Base-by-base conservation (phyloP, 2,888 invertebrate genomes). In the Ormyrus nitidulus region DNA sequence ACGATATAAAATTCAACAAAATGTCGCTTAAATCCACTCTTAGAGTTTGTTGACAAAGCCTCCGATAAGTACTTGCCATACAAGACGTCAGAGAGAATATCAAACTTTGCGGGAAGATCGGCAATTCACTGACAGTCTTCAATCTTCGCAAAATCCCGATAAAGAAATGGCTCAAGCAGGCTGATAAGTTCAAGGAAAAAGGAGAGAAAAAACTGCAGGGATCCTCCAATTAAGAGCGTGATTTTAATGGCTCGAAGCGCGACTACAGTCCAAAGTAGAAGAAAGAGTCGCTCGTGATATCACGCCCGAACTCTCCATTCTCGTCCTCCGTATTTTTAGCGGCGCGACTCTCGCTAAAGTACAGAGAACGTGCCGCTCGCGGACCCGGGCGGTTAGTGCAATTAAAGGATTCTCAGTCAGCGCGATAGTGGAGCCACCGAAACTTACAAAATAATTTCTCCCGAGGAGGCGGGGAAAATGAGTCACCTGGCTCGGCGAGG, bases 361-460 rank as follows among this genome's bases (percentile, higher is more conserved):
- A 44, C n/a, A 19, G 48, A 51, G 69, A 64, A 76, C 76, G 76
- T 79, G 74, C 69, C 59, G 68, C 6, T n/a, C 58, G 75, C 19
- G 6, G 48, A 48, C 59, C 49, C 9, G 58, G 48, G 34, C 49
- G 44, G 59, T 46, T 59, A 56, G 19, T 51, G 68, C 72, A 76
- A 80, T 74, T 74, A 74, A 69, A 68, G 68, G 56, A 76, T 79
- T 79, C 75, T 65, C 75, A 79, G 65, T 79, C 79, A 64, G 75
- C 51, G 72, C 71, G 73, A 34, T 71, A 72, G 68, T 71, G 59
- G 49, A 69, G 11, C 53, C 65, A 71, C 69, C 73, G 80, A 81
- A 84, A 84, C 84, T 85, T 85, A 74, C 73, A 71, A 80, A 84
- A 85, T 85, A 84, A 84, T 84, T 84, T 64, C 83, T 83, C 76